These are phyloP conservation scores for Spongilla lacustris DNA, from an alignment of 37 sponge, comb jelly and placozoan genomes.

Conservation along the genomic window DNA sequence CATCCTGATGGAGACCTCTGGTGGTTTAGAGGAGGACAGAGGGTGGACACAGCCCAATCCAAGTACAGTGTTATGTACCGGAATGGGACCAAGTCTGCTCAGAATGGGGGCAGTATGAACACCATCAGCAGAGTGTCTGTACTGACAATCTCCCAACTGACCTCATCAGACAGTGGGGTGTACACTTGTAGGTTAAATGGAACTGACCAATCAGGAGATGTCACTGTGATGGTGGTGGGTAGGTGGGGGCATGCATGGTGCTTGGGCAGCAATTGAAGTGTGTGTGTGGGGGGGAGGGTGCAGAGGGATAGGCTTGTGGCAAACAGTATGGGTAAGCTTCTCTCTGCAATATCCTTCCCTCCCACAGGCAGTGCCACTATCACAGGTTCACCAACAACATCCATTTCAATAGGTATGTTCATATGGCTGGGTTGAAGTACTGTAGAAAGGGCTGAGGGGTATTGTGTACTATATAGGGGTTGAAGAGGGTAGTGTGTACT, in stretches of 20 bases:
- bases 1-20: conserved; percentile 1
- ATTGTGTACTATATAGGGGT: no score
- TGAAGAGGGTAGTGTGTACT: no score
- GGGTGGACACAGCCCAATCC: background rate
- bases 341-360: no score
- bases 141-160: background rate
- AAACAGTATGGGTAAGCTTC: no score
- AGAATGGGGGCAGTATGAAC: background rate
- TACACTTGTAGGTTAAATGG: background rate
- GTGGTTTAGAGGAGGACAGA: background rate
- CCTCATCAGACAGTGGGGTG: background rate
- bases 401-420: no score
- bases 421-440: no score
- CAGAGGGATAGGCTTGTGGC: background rate
- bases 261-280: no score
- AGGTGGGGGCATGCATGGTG: no score
- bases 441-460: no score
- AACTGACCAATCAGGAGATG: background rate
- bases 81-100: background rate
- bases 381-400: no score
- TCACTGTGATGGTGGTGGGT: background rate
- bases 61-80: background rate
- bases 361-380: no score
- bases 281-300: no score
- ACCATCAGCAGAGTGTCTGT: background rate